Evolutionary conservation across 2,797 vertebrate genomes (phyloP), one percentile per base, ranked within the genome.

Genomic region (Acanthopagrus latus): DNA sequence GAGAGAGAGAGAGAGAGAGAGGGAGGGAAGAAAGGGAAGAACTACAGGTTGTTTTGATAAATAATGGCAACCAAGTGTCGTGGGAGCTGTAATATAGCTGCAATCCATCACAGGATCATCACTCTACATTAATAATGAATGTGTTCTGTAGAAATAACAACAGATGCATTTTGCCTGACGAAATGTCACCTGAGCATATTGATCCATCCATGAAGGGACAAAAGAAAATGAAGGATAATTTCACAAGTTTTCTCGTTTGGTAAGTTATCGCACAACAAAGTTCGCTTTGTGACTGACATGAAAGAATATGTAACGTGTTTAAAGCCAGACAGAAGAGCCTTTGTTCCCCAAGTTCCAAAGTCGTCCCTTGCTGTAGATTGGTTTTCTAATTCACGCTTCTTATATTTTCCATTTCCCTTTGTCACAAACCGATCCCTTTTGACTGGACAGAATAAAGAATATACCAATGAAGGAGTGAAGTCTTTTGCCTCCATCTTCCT

Each of bases 111-210:
- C 23, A 1, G 21, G 54, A 87, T 87, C 84, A 91, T 83, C 63
- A 78, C 77, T 70, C 74, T 64, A 43, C 75, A 85, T 93, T 66
- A 90, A 89, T 86, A 89, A 92, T 90, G 8, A 89, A 91, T 84
- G 69, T 60, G 63, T 74, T 76, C 58, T 55, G 56, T 59, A 63
- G 79, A 50, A 27, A 65, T 55, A 78, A 81, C 67, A 87, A 73
- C 67, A 38, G 62, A 76, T 72, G 56, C 50, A 44, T 76, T 86
- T 78, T 81, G 71, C 72, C 76, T 80, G 67, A 81, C 74, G 77
- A 72, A 68, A 56, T 55, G 60, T 64, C 60, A 75, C 56, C 67
- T 50, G 38, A 69, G 25, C 48, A 23, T 11, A 48, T 14, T 58
- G 41, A 76, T 46, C 64, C 11, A 57, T 51, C 51, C 64, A 46